These are phyloP conservation scores for Dryobota labecula DNA, from an alignment of 2,888 invertebrate genomes.

Conservation along the genomic window DNA sequence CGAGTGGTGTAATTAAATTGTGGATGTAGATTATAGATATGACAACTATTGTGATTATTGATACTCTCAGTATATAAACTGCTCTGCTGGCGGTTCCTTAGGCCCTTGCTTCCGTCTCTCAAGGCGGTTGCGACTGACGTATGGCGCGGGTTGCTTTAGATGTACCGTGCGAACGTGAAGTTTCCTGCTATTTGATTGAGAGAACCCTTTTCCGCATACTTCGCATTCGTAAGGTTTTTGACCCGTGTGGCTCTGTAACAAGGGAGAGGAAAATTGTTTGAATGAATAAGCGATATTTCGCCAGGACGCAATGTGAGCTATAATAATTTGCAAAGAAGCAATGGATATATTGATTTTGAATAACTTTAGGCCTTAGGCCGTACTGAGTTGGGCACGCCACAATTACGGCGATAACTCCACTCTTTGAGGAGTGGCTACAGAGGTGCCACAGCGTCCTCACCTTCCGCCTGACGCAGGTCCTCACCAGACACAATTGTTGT, in stretches of 20 bases:
- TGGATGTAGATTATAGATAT: too few species aligned
- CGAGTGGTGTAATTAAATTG: too few species aligned
- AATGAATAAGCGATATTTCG: not conserved
- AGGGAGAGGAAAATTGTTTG: not conserved
- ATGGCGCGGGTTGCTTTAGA: conserved; percentile 77
- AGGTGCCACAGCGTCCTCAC: too few species aligned
- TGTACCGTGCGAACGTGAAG: conserved; percentile 75
- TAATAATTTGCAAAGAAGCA: not conserved
- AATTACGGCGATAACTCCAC: too few species aligned
- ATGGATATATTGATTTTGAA: not conserved
- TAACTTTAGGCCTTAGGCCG: not conserved
- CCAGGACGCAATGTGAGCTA: not conserved
- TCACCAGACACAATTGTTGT: too few species aligned
- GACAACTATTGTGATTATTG: too few species aligned
- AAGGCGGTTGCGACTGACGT: conserved; percentile 73
- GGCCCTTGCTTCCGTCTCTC: conserved; percentile 46
- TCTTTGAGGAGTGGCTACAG: too few species aligned
- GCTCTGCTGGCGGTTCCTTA: conserved; percentile 21
- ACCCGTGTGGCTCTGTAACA: conserved; percentile 71
- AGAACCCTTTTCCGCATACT: conserved; percentile 73
- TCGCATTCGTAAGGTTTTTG: conserved; percentile 68
- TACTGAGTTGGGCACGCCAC: not conserved
- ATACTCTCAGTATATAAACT: conserved; percentile 35
- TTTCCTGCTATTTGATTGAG: conserved; percentile 74
- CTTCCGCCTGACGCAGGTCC: too few species aligned